phyloP scores from a whole-genome alignment of 53 echinoderm and acorn worm genomes.

The Holothuria scabra region DNA sequence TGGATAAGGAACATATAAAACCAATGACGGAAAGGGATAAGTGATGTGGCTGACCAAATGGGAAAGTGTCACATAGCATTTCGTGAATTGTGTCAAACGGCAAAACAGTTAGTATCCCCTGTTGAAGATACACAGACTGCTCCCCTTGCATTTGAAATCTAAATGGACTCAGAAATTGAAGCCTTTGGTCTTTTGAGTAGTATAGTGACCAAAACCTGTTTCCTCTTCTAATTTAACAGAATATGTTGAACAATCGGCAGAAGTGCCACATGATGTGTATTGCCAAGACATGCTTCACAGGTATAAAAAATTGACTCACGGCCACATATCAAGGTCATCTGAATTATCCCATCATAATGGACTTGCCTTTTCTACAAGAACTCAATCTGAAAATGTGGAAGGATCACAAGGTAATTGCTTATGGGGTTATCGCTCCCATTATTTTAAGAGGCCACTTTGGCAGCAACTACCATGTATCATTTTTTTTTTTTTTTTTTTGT shows the following conservation, averaged over 20 bases:
- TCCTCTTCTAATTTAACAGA: slow-evolving; percentile 35
- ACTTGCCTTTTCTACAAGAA: no score
- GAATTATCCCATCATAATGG: no score
- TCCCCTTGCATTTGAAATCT: background rate
- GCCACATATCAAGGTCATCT: no score
- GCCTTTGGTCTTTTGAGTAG: background rate
- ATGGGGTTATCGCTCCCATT: background rate
- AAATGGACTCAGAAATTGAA: slow-evolving; percentile 10
- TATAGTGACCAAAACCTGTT: slow-evolving; percentile 1
- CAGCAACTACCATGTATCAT: slow-evolving; percentile 5
- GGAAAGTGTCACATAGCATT: slow-evolving; percentile 45
- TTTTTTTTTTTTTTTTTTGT: slow-evolving; percentile 35
- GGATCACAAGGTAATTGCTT: background rate
- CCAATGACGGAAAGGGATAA: slow-evolving; percentile 54
- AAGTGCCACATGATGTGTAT: slow-evolving; percentile 46
- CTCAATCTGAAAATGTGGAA: no score
- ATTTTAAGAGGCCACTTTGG: background rate
- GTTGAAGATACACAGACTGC: background rate
- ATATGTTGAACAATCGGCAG: slow-evolving; percentile 36
- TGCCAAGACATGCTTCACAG: background rate
- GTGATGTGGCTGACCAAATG: slow-evolving; percentile 61
- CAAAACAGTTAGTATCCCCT: slow-evolving; percentile 34
- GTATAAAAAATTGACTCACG: no score
- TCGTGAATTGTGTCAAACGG: slow-evolving; percentile 13
- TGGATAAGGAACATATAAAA: slow-evolving; percentile 10